Percentiles rank a stretch among this genome's conserved stretches.
phyloP scores from a whole-genome alignment of 2,888 invertebrate genomes.

The Hartigia nigra region DNA sequence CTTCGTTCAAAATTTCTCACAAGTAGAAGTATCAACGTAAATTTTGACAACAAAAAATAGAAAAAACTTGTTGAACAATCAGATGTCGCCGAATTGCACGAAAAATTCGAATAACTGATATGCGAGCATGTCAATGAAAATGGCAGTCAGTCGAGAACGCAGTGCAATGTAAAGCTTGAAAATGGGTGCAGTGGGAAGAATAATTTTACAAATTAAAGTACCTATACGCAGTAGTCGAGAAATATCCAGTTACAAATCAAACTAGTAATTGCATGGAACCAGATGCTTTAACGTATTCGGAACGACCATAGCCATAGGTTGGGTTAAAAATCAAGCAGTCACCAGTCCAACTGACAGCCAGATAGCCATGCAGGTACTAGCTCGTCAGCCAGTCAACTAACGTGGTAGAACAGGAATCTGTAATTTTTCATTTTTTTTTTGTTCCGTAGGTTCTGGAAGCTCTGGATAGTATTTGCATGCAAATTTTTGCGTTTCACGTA shows the following conservation, averaged over 20 bases:
- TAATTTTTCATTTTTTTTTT: constrained; percentile 9
- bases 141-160: background rate
- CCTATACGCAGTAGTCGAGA: background rate
- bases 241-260: constrained; percentile 3
- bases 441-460: background rate
- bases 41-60: too few relatives aligned
- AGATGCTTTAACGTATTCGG: background rate
- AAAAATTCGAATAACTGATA: background rate
- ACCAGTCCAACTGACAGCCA: background rate
- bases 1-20: too few relatives aligned
- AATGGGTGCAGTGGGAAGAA: background rate
- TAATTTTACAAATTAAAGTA: background rate
- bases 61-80: too few relatives aligned
- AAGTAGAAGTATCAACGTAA: too few relatives aligned
- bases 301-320: background rate
- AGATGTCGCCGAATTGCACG: too few relatives aligned
- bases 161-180: background rate
- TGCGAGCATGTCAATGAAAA: background rate
- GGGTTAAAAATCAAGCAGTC: background rate
- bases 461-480: constrained; percentile 23
- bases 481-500: constrained; percentile 32
- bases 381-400: background rate
- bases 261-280: background rate
- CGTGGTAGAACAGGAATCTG: background rate
- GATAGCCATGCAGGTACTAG: background rate